Evolutionary conservation across 1,140 invertebrate species (phyloP), one percentile per base, ranked within the genome.

Genomic region (Drosophila mauritiana): DNA sequence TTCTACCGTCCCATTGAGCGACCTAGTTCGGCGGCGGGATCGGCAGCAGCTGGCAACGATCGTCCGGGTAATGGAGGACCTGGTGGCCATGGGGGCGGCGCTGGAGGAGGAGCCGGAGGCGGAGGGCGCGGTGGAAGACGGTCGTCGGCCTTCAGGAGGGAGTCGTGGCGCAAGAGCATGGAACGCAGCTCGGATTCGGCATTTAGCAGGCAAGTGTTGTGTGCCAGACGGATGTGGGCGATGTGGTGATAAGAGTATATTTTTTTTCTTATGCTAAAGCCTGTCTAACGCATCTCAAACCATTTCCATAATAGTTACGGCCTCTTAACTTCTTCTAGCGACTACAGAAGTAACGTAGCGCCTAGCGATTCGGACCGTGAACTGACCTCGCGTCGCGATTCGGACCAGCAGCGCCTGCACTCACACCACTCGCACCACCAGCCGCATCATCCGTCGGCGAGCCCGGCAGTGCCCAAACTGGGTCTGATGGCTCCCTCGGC

Each of bases 1-100:
- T 99, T 99, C 93, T 99, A 99, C 93, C 95, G 98, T 46, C 96
- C 97, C 0, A 95, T 98, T 49, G 96, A 97, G 89, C 94, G 94
- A 52, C 91, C 92, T 36, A 65, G 88, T 25, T 52, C 86, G 5
- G 51, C 51, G 34, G 37, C 74, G 0, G 77, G 54, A 1, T 20
- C 46, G 0, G 64, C 37, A 5, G 74, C 72, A 10, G 59, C 52
- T 4, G 55, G 75, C 0, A 56, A 63, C 0, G 83, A 89, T 20
- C 83, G 80, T 13, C 34, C 82, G 27, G 85, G 89, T 4, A 69
- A 83, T 70, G 72, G 91, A 0, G 70, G 49, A 4, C 56, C 58
- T 10, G 80, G 69, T 4, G 83, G 85, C 1, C 82, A 77, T 58
- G 68, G 36, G 4, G 77, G 40, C 11, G 76, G 57, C 34, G 63